Evolutionary conservation across 2,888 invertebrate species (phyloP).

Genomic region (Parnassius mnemosyne): DNA sequence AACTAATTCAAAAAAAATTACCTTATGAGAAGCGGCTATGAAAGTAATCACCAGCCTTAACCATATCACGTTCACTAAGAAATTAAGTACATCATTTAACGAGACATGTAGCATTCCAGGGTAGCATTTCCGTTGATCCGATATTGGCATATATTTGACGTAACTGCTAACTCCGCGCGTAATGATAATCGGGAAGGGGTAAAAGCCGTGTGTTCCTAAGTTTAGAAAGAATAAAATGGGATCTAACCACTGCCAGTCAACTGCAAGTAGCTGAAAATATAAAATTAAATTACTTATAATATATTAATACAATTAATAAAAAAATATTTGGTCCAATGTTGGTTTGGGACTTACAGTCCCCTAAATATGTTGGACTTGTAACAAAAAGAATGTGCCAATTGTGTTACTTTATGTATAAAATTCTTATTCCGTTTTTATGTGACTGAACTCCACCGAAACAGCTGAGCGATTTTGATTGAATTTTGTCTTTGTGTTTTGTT

Average conservation of each 20-base stretch:
- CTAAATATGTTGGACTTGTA: no score
- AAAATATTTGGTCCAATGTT: no score
- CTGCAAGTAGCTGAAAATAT: slow-evolving; percentile 42
- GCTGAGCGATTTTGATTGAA: no score
- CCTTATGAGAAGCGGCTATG: slow-evolving; percentile 54
- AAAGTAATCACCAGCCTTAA: slow-evolving; percentile 53
- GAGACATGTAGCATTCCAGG: slow-evolving; percentile 62
- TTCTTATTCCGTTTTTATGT: no score
- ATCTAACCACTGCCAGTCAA: slow-evolving; percentile 50
- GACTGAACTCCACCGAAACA: no score
- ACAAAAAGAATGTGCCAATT: no score
- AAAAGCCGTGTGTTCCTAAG: slow-evolving; percentile 66
- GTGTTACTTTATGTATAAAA: no score
- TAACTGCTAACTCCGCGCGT: slow-evolving; percentile 44
- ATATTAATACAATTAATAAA: no score
- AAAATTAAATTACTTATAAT: not conserved
- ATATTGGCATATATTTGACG: slow-evolving; percentile 42
- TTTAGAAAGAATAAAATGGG: slow-evolving; percentile 54
- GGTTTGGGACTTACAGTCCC: no score
- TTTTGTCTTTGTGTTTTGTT: no score
- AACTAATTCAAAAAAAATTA: slow-evolving; percentile 30
- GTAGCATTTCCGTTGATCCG: slow-evolving; percentile 48
- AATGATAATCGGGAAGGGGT: slow-evolving; percentile 55
- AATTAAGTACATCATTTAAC: slow-evolving; percentile 52
- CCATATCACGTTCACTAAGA: slow-evolving; percentile 61